phyloP scores from a whole-genome alignment of 2,797 vertebrate genomes.

The Paedocypris micromegethes region DNA sequence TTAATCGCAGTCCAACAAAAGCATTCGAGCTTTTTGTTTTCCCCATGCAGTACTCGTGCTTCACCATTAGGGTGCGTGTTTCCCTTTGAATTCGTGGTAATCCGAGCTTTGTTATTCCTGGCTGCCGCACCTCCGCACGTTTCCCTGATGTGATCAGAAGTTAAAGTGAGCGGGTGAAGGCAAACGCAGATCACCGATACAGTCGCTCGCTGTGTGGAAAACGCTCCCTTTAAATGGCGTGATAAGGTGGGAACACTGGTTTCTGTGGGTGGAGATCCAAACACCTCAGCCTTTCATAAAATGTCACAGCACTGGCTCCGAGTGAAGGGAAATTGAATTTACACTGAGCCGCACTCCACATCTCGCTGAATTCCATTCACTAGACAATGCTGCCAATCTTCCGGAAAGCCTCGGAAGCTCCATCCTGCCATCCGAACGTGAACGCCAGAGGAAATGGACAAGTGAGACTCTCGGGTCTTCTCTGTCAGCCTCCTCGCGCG shows the following conservation, averaged over 20 bases:
- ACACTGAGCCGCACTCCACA: constrained; percentile 20
- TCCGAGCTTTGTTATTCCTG: background rate
- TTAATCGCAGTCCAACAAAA: no score
- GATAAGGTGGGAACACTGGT: background rate
- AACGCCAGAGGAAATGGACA: constrained; percentile 15
- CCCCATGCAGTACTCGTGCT: background rate
- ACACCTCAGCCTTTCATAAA: constrained; percentile 11
- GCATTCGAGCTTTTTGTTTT: no score
- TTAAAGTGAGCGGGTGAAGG: background rate
- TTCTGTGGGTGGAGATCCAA: constrained; percentile 2
- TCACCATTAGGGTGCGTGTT: constrained; percentile 5
- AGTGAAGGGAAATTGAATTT: constrained; percentile 32
- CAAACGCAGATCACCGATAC: background rate
- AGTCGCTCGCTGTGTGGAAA: background rate
- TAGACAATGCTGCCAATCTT: constrained; percentile 30
- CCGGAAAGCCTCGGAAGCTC: constrained; percentile 7
- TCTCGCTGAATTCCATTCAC: constrained; percentile 1
- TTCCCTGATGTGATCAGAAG: background rate
- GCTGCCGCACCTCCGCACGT: background rate
- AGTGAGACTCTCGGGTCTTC: constrained; percentile 13
- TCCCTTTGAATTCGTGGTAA: constrained; percentile 3
- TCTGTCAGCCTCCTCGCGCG: background rate
- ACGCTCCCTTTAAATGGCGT: background rate
- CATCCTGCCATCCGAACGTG: constrained; percentile 2
- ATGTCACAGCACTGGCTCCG: constrained; percentile 24